Evolutionary conservation across 2,888 invertebrate genomes (phyloP).

Genomic region (Lasioglossum vierecki): DNA sequence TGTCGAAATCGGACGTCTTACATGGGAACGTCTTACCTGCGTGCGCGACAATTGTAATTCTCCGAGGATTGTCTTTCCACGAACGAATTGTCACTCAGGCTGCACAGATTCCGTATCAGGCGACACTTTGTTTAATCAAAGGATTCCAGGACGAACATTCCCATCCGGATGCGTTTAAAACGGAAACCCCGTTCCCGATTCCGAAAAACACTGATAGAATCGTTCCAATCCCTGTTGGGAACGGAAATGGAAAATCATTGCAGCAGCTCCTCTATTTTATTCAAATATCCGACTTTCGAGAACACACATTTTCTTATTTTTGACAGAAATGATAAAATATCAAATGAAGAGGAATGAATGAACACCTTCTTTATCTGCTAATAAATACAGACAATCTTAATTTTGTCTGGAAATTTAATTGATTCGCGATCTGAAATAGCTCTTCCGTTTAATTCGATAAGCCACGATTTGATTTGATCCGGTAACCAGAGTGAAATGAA

Average conservation of each 20-base stretch:
- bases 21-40: constrained; percentile 8
- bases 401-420: neutral
- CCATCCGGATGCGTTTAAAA: neutral
- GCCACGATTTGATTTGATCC: neutral
- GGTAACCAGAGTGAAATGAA: neutral
- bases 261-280: neutral
- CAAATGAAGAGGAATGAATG: neutral
- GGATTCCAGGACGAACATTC: neutral
- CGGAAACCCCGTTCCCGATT: neutral
- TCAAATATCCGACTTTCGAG: neutral
- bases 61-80: neutral
- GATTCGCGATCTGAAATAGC: neutral
- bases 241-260: neutral
- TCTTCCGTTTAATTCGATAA: neutral
- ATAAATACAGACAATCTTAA: neutral
- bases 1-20: constrained; percentile 44
- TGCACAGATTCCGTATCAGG: constrained; percentile 6
- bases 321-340: neutral
- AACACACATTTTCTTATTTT: neutral
- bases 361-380: too few relatives aligned
- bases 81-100: constrained; percentile 26
- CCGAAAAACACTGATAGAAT: neutral
- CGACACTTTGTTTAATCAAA: neutral
- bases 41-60: constrained; percentile 13
- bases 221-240: neutral